Percentiles rank a stretch among this genome's conserved stretches.
These are phyloP conservation scores for Sebastes ruberrimus DNA, from an alignment of 2,797 vertebrate species.

Conservation along the genomic window DNA sequence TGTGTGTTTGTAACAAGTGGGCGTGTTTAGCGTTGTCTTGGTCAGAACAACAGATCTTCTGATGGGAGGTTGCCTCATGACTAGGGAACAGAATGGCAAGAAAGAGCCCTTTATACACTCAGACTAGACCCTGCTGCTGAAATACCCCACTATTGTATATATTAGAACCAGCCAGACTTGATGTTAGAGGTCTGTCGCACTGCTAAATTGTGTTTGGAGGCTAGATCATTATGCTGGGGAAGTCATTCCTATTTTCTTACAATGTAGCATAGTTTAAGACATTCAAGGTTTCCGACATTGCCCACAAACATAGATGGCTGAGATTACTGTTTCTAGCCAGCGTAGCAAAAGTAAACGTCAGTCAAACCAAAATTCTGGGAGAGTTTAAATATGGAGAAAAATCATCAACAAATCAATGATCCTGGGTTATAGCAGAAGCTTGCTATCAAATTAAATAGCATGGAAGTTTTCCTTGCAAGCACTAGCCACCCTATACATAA, in stretches of 20 bases:
- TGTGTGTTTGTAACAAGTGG: slow-evolving; percentile 36
- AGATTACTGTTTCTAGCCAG: background rate
- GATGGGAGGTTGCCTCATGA: slow-evolving; percentile 51
- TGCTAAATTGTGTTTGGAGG: background rate
- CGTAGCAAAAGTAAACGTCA: background rate
- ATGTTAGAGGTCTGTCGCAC: background rate
- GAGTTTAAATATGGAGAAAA: background rate
- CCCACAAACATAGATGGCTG: background rate
- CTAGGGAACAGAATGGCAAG: slow-evolving; percentile 18
- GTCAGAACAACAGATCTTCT: slow-evolving; percentile 54
- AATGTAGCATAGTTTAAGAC: background rate
- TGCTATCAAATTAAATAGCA: background rate
- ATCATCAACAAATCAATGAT: background rate
- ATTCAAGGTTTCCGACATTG: background rate
- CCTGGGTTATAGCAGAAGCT: background rate
- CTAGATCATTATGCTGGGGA: background rate
- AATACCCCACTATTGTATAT: slow-evolving; percentile 11
- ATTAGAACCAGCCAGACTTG: background rate
- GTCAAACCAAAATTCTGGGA: background rate
- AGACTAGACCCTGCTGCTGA: slow-evolving; percentile 2
- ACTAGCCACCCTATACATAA: background rate
- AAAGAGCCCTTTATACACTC: slow-evolving; percentile 47
- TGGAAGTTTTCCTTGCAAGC: background rate
- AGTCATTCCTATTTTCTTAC: background rate
- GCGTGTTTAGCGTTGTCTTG: slow-evolving; percentile 22